These are phyloP conservation scores for Cephus pygmeus DNA, from an alignment of 2,888 invertebrate species.

Conservation along the genomic window DNA sequence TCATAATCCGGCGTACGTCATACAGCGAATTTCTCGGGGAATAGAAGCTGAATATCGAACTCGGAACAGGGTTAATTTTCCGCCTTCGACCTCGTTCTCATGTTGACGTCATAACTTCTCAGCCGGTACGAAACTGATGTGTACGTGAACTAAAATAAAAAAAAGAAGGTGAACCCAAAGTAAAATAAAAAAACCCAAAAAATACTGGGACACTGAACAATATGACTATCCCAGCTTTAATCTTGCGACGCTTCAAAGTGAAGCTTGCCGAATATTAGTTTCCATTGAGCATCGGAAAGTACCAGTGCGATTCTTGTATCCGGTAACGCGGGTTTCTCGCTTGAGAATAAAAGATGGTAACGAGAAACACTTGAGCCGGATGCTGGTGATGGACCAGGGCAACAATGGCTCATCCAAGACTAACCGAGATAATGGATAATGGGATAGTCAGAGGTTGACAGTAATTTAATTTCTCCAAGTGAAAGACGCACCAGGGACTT, in stretches of 20 bases:
- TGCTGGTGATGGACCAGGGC: background rate
- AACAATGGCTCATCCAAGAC: background rate
- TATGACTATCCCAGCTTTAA: background rate
- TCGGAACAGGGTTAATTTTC: background rate
- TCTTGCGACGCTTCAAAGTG: background rate
- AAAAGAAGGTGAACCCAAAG: background rate
- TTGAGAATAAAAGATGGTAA: background rate
- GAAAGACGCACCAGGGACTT: constrained; percentile 9
- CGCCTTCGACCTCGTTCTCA: background rate
- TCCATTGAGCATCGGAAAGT: background rate
- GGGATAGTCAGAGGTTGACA: background rate
- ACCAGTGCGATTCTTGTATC: background rate
- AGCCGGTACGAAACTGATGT: background rate
- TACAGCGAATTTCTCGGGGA: background rate
- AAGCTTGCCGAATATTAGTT: background rate
- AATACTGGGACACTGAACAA: background rate
- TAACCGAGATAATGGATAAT: background rate
- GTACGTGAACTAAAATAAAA: background rate
- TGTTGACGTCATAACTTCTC: background rate
- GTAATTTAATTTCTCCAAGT: constrained; percentile 17
- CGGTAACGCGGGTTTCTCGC: background rate
- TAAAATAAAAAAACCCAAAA: background rate
- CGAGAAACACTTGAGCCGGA: background rate
- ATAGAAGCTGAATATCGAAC: background rate
- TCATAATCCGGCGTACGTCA: background rate